Percentiles rank a stretch among this genome's conserved stretches.
phyloP scores from a whole-genome alignment of 2,113 vertebrate genomes.

The Pteropus alecto region DNA sequence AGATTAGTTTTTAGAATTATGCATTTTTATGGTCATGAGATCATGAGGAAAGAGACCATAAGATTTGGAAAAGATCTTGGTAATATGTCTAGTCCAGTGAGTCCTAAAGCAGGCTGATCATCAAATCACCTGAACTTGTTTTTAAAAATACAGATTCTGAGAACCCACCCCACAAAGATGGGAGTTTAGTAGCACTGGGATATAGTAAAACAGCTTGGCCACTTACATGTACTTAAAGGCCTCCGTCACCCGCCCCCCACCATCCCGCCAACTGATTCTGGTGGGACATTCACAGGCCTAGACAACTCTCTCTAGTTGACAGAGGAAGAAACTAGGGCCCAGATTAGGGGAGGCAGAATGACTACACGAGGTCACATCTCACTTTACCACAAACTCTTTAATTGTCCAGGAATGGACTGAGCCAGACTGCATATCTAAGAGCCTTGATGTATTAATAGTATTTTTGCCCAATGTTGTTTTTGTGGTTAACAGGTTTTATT shows the following conservation, averaged over 20 bases:
- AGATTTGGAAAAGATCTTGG: not conserved
- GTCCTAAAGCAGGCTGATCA: not conserved
- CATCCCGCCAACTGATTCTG: not conserved
- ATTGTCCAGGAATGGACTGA: not conserved
- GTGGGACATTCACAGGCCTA: not conserved
- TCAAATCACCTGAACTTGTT: not conserved
- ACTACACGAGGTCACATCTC: not conserved
- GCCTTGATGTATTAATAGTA: slow-evolving; percentile 24
- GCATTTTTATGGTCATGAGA: not conserved
- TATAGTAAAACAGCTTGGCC: not conserved
- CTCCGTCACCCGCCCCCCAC: rapidly evolving
- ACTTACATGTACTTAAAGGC: not conserved
- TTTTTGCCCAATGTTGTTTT: not conserved
- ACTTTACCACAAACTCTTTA: not conserved
- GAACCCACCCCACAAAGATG: not conserved
- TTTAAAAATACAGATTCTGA: not conserved
- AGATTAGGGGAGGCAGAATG: not conserved
- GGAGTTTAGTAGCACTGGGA: not conserved
- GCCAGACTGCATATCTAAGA: not conserved
- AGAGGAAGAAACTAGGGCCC: slow-evolving; percentile 1
- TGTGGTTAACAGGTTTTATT: slow-evolving; percentile 22
- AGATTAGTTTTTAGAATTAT: not conserved
- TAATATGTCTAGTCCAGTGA: not conserved
- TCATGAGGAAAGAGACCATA: not conserved
- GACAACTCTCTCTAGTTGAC: not conserved